phyloP scores from a whole-genome alignment of 2,113 vertebrate species.

The Loxodonta africana region DNA sequence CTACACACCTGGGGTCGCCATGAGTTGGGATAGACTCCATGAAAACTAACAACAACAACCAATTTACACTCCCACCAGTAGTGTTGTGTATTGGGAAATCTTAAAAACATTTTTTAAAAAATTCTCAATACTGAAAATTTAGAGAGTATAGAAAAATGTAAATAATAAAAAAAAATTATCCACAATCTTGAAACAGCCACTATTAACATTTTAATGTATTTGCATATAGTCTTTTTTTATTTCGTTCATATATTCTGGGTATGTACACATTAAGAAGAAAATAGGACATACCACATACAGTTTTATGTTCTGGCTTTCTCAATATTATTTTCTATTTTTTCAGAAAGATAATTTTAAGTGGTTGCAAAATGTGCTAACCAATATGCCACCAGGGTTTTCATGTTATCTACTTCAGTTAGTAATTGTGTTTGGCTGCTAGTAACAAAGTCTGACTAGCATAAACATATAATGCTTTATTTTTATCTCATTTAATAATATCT shows the following conservation, averaged over 20 bases:
- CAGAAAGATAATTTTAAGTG: conserved; percentile 39
- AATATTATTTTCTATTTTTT: conserved; percentile 30
- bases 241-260: background rate
- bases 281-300: background rate
- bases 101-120: background rate
- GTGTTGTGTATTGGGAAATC: background rate
- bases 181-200: background rate
- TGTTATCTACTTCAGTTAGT: background rate
- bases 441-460: background rate
- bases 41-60: background rate
- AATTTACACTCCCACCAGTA: background rate
- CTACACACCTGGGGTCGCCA: background rate
- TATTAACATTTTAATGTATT: conserved; percentile 27
- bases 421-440: background rate
- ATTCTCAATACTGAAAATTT: conserved; percentile 11
- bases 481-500: background rate
- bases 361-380: background rate
- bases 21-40: background rate
- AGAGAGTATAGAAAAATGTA: background rate
- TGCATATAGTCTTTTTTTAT: background rate
- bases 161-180: background rate
- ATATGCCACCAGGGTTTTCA: too few relatives aligned
- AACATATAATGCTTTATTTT: background rate
- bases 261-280: conserved; percentile 48
- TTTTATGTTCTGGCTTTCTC: conserved; percentile 44